Conservation (phyloP, 2,888 invertebrate genomes). For the Eristalis intricaria region DNA sequence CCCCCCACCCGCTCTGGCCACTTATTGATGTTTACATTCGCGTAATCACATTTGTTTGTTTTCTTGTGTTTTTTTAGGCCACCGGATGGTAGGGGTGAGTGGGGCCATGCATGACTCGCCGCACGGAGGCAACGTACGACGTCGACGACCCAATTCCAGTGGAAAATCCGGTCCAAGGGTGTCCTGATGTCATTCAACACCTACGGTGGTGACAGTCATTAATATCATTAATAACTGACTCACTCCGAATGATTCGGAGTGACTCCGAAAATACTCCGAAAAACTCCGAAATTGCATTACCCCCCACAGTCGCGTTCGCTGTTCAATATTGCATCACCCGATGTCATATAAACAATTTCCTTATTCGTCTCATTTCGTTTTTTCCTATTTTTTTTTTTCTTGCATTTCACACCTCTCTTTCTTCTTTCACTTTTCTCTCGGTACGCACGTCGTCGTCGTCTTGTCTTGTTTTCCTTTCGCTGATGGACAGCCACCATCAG, state of each 20-base stretch:
- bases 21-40: constrained; percentile 14
- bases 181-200: constrained; percentile 3
- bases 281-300: background rate
- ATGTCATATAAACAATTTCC: background rate
- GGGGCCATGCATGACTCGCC: constrained; percentile 1
- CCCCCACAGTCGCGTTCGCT: background rate
- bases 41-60: background rate
- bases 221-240: background rate
- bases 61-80: background rate
- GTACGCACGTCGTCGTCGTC: background rate
- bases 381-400: background rate
- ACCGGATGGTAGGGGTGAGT: background rate
- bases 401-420: background rate
- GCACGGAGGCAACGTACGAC: background rate
- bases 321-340: background rate
- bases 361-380: background rate
- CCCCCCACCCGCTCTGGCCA: background rate
- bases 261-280: background rate
- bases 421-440: constrained; percentile 34
- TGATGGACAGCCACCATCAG: constrained; percentile 4
- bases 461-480: constrained; percentile 52
- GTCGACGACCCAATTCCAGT: constrained; percentile 34
- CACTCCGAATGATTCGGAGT: background rate
- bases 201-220: background rate
- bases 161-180: background rate